Conservation (phyloP, 2,888 invertebrate species). For the Timema cristinae region DNA sequence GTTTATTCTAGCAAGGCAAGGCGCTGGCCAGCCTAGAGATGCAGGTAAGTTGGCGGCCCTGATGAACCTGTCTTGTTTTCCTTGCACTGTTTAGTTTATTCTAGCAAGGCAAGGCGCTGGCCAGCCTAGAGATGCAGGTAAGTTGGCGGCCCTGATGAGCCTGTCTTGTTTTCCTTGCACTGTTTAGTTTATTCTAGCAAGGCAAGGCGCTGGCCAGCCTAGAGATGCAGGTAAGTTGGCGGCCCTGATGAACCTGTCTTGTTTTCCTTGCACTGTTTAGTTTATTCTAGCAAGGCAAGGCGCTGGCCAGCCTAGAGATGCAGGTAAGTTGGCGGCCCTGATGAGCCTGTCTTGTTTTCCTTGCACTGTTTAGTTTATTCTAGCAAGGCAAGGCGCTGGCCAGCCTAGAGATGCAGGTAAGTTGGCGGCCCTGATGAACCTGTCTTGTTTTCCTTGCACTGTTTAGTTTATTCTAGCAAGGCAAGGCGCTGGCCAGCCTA, state of each 20-base stretch:
- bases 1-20: conserved; percentile 19
- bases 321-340: no score
- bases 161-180: neutral
- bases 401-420: no score
- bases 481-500: no score
- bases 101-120: no score
- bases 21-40: no score
- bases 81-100: conserved; percentile 1
- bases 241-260: neutral
- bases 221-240: neutral
- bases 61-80: conserved; percentile 13
- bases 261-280: conserved; percentile 16
- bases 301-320: no score
- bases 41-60: neutral
- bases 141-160: no score
- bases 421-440: neutral
- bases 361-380: conserved; percentile 23
- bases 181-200: conserved; percentile 23
- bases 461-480: neutral
- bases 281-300: no score
- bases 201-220: no score
- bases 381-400: neutral
- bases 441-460: conserved; percentile 18
- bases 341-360: no score
- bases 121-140: no score